Conservation (phyloP, 2,888 invertebrate genomes). For the Periphyllus acericola region DNA sequence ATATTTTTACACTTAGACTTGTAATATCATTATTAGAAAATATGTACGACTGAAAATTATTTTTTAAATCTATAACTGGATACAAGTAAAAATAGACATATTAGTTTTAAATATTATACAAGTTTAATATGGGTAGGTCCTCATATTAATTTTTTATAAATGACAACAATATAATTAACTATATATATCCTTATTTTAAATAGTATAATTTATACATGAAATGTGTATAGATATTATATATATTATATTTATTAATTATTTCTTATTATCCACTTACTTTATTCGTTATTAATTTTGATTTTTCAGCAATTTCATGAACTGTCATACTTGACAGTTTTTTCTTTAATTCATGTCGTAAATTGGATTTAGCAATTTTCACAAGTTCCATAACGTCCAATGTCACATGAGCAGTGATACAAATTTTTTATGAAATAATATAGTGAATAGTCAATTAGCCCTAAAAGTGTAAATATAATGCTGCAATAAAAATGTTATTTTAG, state of each 20-base stretch:
- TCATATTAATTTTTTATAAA: too few species aligned
- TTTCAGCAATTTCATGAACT: conserved; percentile 48
- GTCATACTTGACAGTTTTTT: conserved; percentile 52
- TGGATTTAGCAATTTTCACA: conserved; percentile 41
- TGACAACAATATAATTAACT: too few species aligned
- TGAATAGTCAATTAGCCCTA: background rate
- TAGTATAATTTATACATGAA: too few species aligned
- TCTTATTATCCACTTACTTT: conserved; percentile 40
- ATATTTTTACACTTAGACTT: too few species aligned
- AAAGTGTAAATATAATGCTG: background rate
- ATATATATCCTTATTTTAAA: too few species aligned
- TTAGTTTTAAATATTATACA: too few species aligned
- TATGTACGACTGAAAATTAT: too few species aligned
- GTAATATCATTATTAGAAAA: too few species aligned
- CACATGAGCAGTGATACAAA: background rate
- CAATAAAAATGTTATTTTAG: background rate
- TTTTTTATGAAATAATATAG: background rate
- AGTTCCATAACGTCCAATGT: background rate
- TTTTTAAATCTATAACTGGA: too few species aligned
- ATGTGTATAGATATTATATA: too few species aligned
- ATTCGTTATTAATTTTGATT: conserved; percentile 56
- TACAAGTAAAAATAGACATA: too few species aligned
- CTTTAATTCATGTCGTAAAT: conserved; percentile 58
- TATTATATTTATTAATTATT: background rate
- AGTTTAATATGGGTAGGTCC: too few species aligned